Conservation (phyloP, 2,888 invertebrate genomes). For the Patella pellucida region DNA sequence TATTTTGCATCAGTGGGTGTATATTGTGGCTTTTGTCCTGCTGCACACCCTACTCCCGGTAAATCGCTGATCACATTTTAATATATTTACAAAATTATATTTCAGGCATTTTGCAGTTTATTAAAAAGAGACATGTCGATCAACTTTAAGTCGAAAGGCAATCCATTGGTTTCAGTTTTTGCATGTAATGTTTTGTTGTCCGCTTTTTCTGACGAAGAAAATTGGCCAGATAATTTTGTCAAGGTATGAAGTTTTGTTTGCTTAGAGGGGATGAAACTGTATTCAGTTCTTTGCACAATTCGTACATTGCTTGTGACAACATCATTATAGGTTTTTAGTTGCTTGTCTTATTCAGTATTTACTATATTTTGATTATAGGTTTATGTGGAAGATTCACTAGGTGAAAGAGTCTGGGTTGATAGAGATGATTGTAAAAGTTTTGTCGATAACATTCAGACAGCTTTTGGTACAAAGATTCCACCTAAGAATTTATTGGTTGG, state of each 20-base stretch:
- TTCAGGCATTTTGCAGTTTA: constrained; percentile 83
- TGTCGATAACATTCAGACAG: constrained; percentile 90
- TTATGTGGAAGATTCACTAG: constrained; percentile 94
- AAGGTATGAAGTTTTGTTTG: constrained; percentile 76
- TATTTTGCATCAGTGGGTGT: too few relatives aligned
- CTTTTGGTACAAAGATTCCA: constrained; percentile 84
- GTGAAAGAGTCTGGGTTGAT: constrained; percentile 95
- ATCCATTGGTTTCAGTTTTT: constrained; percentile 84
- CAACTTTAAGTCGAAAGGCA: constrained; percentile 83
- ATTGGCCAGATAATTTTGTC: constrained; percentile 93
- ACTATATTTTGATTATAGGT: constrained; percentile 74
- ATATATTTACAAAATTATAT: constrained; percentile 11
- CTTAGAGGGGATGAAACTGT: too few relatives aligned
- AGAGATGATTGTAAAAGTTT: constrained; percentile 90
- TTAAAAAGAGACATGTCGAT: constrained; percentile 80
- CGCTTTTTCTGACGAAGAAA: constrained; percentile 82
- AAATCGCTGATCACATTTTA: too few relatives aligned
- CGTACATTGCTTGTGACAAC: too few relatives aligned
- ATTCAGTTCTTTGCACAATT: too few relatives aligned
- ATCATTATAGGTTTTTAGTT: too few relatives aligned
- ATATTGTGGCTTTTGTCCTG: too few relatives aligned
- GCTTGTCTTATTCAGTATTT: neutral
- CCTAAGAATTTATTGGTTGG: constrained; percentile 76
- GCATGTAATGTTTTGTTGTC: constrained; percentile 87
- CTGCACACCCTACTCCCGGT: too few relatives aligned